These are phyloP conservation scores for Leptopterna dolabrata DNA, from an alignment of 2,888 invertebrate genomes.

Conservation along the genomic window DNA sequence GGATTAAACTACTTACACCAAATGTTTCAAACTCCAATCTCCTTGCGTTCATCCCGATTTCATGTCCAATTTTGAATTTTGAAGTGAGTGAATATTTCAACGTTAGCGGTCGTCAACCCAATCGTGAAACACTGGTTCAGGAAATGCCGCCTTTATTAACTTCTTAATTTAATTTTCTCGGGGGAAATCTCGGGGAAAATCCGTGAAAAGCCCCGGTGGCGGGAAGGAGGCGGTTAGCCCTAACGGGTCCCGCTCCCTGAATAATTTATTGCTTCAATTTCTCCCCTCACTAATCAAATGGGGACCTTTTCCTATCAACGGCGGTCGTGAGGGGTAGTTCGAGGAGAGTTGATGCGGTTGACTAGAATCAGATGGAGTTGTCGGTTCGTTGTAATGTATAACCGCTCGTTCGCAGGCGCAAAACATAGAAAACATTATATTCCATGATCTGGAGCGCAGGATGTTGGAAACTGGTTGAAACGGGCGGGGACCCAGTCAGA, in stretches of 20 bases:
- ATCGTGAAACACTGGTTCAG: neutral
- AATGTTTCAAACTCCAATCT: no score
- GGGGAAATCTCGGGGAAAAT: slow-evolving; percentile 26
- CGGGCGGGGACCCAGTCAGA: no score
- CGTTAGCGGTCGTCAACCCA: neutral
- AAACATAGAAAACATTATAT: no score
- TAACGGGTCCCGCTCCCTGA: neutral
- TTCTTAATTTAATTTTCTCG: slow-evolving; percentile 26
- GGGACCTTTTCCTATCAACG: neutral
- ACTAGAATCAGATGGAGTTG: slow-evolving; percentile 18
- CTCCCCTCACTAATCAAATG: slow-evolving; percentile 33
- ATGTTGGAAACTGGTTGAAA: no score
- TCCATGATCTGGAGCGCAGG: no score
- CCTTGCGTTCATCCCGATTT: no score
- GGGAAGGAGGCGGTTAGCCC: slow-evolving; percentile 28
- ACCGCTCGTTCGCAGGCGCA: no score
- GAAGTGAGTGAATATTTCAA: no score
- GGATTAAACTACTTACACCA: no score
- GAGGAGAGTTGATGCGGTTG: neutral
- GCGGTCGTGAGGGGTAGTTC: slow-evolving; percentile 10
- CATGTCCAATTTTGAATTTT: no score
- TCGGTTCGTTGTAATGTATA: slow-evolving; percentile 42
- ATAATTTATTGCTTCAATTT: slow-evolving; percentile 44
- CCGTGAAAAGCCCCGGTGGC: slow-evolving; percentile 3
- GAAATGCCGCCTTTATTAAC: slow-evolving; percentile 1